These are phyloP conservation scores for Tribolium madens DNA, from an alignment of 1,140 invertebrate species.

Conservation along the genomic window DNA sequence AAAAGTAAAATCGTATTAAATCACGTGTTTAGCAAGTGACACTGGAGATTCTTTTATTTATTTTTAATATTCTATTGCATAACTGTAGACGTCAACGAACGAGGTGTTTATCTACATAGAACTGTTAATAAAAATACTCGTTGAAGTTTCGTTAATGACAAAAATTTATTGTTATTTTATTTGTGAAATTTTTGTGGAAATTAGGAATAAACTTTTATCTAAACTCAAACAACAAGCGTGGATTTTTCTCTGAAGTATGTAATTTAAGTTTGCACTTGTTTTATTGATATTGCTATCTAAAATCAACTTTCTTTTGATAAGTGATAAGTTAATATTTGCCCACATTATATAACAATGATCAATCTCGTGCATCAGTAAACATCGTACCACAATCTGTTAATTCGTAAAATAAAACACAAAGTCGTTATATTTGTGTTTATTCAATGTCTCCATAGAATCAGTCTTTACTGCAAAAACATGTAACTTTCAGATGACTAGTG, in stretches of 20 bases:
- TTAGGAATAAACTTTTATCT: no score
- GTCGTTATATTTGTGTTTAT: neutral
- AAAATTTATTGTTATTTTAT: no score
- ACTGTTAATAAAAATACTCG: no score
- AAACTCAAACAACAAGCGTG: no score
- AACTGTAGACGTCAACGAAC: neutral
- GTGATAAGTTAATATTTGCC: neutral
- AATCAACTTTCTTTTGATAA: neutral
- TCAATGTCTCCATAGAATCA: slow-evolving; percentile 4
- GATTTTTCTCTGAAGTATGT: no score
- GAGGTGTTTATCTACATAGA: neutral
- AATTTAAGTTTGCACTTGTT: neutral
- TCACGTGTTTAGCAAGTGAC: neutral
- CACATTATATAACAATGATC: neutral
- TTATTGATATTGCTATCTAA: neutral
- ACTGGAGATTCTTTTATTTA: neutral
- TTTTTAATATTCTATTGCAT: neutral
- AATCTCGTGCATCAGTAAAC: neutral
- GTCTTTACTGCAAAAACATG: neutral
- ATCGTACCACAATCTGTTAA: slow-evolving; percentile 5
- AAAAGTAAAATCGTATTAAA: no score
- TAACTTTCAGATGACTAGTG: slow-evolving; percentile 9
- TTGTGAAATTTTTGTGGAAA: no score
- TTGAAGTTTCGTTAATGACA: no score
- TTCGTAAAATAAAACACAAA: neutral